Evolutionary conservation across 2,113 vertebrate genomes (phyloP).

Genomic region (Mirza zaza): DNA sequence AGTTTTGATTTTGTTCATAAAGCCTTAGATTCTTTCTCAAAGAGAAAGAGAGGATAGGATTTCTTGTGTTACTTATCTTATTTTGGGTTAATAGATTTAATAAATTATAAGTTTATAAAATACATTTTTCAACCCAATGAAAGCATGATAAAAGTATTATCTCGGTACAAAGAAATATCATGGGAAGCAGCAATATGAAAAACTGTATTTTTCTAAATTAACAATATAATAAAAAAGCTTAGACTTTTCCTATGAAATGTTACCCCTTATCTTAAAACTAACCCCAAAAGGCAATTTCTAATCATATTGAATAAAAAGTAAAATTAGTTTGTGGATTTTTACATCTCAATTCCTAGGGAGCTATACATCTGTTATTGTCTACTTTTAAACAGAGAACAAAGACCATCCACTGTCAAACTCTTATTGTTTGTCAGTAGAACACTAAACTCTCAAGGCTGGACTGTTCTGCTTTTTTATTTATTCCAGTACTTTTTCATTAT

Average conservation of each 20-base stretch:
- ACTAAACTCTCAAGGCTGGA: background rate
- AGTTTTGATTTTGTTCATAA: background rate
- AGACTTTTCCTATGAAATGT: slow-evolving; percentile 18
- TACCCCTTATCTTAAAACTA: slow-evolving; percentile 15
- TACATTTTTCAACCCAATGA: background rate
- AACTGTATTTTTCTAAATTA: background rate
- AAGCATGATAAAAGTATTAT: background rate
- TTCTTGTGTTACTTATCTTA: background rate
- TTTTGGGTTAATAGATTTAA: background rate
- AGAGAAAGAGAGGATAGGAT: background rate
- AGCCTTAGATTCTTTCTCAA: background rate
- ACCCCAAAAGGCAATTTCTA: background rate
- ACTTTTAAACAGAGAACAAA: slow-evolving; percentile 33
- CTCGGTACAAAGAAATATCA: background rate
- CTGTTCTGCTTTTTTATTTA: background rate
- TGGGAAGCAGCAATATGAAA: background rate
- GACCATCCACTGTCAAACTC: background rate
- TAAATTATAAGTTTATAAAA: slow-evolving; percentile 4
- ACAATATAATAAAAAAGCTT: background rate
- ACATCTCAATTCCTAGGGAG: background rate
- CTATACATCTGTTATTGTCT: background rate
- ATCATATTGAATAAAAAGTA: slow-evolving; percentile 41
- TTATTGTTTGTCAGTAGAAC: background rate
- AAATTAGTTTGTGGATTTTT: background rate
- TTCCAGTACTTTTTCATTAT: background rate